Conservation (phyloP, 2,888 invertebrate species). For the Phaonia tiefii region DNA sequence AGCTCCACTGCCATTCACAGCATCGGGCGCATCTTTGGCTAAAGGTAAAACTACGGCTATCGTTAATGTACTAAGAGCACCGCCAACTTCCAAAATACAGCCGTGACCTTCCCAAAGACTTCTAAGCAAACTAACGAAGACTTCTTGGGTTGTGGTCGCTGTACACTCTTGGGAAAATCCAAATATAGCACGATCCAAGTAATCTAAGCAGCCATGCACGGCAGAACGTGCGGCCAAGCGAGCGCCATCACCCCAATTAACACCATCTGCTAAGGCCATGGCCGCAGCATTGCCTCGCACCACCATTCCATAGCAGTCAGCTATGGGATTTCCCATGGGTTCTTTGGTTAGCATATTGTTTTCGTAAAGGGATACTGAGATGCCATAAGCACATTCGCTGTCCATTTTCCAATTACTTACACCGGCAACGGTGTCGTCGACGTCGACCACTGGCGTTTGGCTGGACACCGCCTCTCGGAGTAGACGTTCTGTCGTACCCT, state of each 20-base stretch:
- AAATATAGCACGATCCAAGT: slow-evolving; percentile 88
- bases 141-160: slow-evolving; percentile 84
- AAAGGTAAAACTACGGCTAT: slow-evolving; percentile 88
- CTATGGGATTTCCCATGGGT: slow-evolving; percentile 90
- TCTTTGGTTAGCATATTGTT: slow-evolving; percentile 88
- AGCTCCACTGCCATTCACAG: slow-evolving; percentile 30
- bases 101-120: slow-evolving; percentile 93
- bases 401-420: slow-evolving; percentile 80
- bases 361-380: slow-evolving; percentile 89
- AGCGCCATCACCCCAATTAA: slow-evolving; percentile 95
- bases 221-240: slow-evolving; percentile 92
- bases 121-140: slow-evolving; percentile 88
- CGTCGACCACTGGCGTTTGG: slow-evolving; percentile 68
- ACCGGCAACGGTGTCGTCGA: slow-evolving; percentile 74
- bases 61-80: slow-evolving; percentile 91
- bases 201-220: slow-evolving; percentile 91
- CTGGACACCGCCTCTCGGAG: slow-evolving; percentile 78
- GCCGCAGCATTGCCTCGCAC: slow-evolving; percentile 87
- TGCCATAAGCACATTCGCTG: slow-evolving; percentile 79
- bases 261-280: slow-evolving; percentile 92
- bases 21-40: slow-evolving; percentile 56
- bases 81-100: slow-evolving; percentile 90
- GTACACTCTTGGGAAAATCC: slow-evolving; percentile 80
- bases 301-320: slow-evolving; percentile 91
- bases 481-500: slow-evolving; percentile 75